phyloP scores from a whole-genome alignment of 2,113 vertebrate genomes.

The Cervus canadensis region DNA sequence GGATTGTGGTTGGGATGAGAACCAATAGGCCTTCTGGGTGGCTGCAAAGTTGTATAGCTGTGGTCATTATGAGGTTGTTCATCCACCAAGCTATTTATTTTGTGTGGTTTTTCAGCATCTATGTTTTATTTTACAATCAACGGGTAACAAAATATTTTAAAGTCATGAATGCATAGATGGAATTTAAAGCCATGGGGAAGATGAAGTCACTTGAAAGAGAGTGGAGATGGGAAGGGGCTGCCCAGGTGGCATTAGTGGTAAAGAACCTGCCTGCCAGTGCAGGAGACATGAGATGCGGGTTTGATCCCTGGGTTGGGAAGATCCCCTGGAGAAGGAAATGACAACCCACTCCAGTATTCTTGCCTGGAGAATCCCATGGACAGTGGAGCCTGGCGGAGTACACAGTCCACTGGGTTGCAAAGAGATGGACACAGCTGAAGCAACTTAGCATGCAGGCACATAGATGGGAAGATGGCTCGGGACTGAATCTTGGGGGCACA shows the following conservation, averaged over 20 bases:
- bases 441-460: neutral
- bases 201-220: neutral
- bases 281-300: neutral
- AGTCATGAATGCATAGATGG: neutral
- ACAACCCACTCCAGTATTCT: neutral
- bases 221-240: neutral
- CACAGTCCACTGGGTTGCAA: neutral
- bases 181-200: neutral
- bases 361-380: neutral
- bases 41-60: neutral
- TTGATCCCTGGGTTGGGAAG: neutral
- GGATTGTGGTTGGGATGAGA: neutral
- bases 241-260: neutral
- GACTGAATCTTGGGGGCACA: neutral
- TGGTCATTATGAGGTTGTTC: neutral
- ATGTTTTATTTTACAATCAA: neutral
- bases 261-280: neutral
- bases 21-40: neutral
- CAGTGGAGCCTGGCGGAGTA: neutral
- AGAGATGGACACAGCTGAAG: neutral
- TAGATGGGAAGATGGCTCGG: neutral
- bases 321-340: neutral
- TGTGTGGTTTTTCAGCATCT: neutral
- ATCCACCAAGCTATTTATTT: neutral
- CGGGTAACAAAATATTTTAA: neutral